Evolutionary conservation across 2,797 vertebrate genomes (phyloP).

Genomic region (Geranospiza caerulescens): DNA sequence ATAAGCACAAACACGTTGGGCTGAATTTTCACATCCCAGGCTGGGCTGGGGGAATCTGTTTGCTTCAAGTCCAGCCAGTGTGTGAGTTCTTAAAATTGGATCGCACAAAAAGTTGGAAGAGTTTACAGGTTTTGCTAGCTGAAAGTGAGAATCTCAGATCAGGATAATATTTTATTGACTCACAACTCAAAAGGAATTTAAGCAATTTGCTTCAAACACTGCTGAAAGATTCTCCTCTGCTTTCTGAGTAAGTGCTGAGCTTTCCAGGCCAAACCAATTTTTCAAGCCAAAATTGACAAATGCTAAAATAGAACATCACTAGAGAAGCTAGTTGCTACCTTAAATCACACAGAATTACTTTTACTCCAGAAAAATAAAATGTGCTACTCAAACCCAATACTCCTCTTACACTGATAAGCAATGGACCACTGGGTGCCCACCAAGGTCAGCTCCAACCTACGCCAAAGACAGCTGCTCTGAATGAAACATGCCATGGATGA

Average conservation of each 20-base stretch:
- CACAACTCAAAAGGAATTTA: constrained; percentile 23
- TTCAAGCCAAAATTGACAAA: constrained; percentile 42
- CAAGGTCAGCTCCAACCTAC: neutral
- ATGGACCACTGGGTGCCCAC: neutral
- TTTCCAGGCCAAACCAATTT: constrained; percentile 28
- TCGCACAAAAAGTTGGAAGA: neutral
- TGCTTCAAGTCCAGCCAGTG: neutral
- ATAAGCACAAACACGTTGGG: neutral
- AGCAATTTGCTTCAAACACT: constrained; percentile 25
- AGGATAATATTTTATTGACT: constrained; percentile 20
- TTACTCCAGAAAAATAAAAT: neutral
- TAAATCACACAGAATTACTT: constrained; percentile 4
- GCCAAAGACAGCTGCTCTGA: neutral
- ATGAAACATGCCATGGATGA: neutral
- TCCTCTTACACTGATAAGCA: neutral
- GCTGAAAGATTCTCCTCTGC: constrained; percentile 23
- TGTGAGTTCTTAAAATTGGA: neutral
- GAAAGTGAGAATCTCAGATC: neutral
- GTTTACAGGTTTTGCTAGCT: neutral
- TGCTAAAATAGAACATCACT: neutral
- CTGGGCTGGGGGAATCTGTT: neutral
- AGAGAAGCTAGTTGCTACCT: neutral
- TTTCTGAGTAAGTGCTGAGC: neutral
- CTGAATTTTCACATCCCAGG: neutral
- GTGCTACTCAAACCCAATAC: neutral